Evolutionary conservation across 2,113 vertebrate species (phyloP).

Genomic region (Forbesichthys papilliferus): DNA sequence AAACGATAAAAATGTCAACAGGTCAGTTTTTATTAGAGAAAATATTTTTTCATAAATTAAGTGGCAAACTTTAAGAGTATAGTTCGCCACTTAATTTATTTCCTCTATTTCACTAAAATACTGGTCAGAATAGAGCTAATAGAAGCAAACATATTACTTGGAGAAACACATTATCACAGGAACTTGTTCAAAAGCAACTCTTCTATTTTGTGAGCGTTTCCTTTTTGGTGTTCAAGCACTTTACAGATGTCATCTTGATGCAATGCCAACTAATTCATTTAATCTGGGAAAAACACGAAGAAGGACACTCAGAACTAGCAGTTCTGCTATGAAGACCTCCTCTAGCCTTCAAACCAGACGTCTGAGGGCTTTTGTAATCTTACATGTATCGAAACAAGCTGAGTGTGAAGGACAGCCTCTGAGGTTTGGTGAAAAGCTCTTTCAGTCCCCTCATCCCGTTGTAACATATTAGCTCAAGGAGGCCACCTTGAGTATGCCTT

Average conservation of each 20-base stretch:
- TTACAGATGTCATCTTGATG: constrained; percentile 29
- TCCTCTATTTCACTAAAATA: no score
- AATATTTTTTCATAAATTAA: no score
- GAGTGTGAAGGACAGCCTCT: constrained; percentile 7
- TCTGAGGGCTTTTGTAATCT: constrained; percentile 10
- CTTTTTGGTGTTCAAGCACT: constrained; percentile 7
- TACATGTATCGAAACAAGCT: neutral
- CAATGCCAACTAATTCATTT: constrained; percentile 31
- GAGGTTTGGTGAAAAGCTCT: constrained; percentile 23
- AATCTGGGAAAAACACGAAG: constrained; percentile 45
- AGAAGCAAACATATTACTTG: no score
- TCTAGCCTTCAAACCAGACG: constrained; percentile 55
- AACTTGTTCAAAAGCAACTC: neutral
- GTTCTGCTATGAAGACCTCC: constrained; percentile 18
- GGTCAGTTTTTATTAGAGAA: no score
- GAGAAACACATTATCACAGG: neutral
- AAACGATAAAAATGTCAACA: no score
- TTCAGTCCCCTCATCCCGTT: constrained; percentile 2
- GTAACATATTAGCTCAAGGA: constrained; percentile 46
- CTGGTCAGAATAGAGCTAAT: no score
- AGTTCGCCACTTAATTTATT: no score
- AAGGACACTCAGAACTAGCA: constrained; percentile 51
- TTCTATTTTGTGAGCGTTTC: no score
- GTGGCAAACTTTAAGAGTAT: no score
- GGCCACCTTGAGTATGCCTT: constrained; percentile 55